Conservation (phyloP, 2,888 invertebrate species). For the Monoplex corrugatus region DNA sequence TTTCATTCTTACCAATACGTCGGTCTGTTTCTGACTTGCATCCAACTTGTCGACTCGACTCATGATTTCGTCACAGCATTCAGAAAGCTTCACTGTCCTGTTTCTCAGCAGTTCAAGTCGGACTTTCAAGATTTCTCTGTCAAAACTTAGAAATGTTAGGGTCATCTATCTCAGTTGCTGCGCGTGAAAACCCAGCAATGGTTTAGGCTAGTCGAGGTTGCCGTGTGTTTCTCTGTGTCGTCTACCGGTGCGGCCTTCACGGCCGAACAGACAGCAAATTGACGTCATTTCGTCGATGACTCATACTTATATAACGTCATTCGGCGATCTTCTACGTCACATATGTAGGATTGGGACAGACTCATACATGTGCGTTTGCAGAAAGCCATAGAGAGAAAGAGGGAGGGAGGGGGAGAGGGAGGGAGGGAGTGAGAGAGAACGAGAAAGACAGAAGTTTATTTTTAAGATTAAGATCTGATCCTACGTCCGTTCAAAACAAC, state of each 20-base stretch:
- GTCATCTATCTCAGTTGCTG: neutral
- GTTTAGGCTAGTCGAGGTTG: no score
- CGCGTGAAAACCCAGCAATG: neutral
- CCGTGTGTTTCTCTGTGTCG: no score
- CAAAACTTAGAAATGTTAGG: neutral
- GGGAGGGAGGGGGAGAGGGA: neutral
- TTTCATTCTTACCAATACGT: neutral
- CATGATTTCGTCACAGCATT: neutral
- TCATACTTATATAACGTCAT: neutral
- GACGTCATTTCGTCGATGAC: neutral
- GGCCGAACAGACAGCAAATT: neutral
- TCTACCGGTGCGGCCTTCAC: constrained; percentile 22
- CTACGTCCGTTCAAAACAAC: no score
- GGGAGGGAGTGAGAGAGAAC: neutral
- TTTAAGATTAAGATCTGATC: no score
- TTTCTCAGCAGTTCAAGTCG: neutral
- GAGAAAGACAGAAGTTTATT: no score
- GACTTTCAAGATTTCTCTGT: neutral
- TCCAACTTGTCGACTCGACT: neutral
- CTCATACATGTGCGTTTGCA: neutral
- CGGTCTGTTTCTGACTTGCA: neutral
- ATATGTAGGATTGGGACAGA: neutral
- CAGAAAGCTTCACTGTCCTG: neutral
- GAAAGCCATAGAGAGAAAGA: neutral
- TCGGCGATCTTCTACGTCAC: neutral